Evolutionary conservation across 2,113 vertebrate species (phyloP).

Genomic region (Pionites leucogaster): DNA sequence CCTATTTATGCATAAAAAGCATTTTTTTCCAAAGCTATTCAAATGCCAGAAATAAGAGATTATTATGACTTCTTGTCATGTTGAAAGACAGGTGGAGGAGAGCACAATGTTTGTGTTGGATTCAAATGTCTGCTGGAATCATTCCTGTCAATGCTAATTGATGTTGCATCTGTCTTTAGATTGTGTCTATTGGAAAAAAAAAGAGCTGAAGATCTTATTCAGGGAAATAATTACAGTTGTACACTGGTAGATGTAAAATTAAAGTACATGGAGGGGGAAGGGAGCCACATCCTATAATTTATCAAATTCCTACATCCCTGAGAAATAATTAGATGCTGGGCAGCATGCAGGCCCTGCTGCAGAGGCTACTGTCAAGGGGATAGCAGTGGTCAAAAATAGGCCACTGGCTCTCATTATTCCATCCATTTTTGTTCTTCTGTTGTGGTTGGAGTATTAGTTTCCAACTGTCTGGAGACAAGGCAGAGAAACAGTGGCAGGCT

Average conservation of each 20-base stretch:
- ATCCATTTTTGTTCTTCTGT: constrained; percentile 24
- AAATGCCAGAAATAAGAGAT: constrained; percentile 49
- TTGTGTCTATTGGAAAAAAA: neutral
- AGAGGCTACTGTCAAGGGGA: constrained; percentile 41
- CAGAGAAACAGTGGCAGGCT: constrained; percentile 26
- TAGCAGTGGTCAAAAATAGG: constrained; percentile 28
- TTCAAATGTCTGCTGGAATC: constrained; percentile 51
- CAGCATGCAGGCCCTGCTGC: neutral
- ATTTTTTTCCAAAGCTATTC: constrained; percentile 42
- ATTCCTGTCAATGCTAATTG: constrained; percentile 62
- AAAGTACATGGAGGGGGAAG: constrained; percentile 34
- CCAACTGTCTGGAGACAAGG: constrained; percentile 26
- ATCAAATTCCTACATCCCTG: constrained; percentile 17
- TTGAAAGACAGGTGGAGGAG: constrained; percentile 67
- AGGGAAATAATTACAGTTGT: constrained; percentile 65
- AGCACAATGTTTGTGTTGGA: constrained; percentile 61
- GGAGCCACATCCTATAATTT: constrained; percentile 49
- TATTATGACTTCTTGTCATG: constrained; percentile 62
- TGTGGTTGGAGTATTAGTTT: constrained; percentile 41
- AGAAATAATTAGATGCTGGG: constrained; percentile 42
- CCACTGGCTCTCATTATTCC: constrained; percentile 42
- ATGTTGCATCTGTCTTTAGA: constrained; percentile 60
- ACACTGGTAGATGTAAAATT: constrained; percentile 34
- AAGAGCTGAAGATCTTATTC: constrained; percentile 45
- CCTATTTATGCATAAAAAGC: constrained; percentile 39